phyloP scores from a whole-genome alignment of 2,113 vertebrate genomes.

The Cairina moschata region DNA sequence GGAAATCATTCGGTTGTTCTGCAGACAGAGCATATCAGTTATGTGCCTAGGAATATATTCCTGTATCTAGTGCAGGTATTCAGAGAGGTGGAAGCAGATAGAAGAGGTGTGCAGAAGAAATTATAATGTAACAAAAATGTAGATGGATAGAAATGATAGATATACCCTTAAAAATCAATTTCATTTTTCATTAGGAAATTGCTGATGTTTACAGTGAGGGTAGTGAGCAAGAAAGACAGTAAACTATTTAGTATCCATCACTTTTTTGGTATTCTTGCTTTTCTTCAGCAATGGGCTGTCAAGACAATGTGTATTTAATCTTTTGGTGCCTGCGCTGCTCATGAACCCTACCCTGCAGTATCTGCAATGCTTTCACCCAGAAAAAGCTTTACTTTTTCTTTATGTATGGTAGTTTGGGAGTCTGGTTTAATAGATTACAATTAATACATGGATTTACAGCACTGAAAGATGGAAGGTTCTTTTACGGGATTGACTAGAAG shows the following conservation, averaged over 20 bases:
- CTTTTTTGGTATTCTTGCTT: background rate
- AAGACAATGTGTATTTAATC: background rate
- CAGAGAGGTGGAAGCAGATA: background rate
- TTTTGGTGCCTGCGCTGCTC: background rate
- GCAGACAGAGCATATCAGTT: background rate
- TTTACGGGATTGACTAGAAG: background rate
- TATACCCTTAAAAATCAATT: background rate
- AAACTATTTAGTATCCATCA: background rate
- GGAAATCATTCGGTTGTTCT: background rate
- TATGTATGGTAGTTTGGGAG: background rate
- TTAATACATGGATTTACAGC: background rate
- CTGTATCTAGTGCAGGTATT: background rate
- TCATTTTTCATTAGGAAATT: background rate
- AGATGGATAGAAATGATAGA: background rate
- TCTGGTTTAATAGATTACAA: background rate
- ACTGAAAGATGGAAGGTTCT: background rate
- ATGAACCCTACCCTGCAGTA: background rate
- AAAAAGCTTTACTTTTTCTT: background rate
- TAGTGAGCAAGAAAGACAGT: background rate
- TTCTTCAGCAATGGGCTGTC: background rate
- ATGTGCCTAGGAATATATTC: background rate
- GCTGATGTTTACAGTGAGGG: background rate
- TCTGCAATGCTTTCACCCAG: background rate
- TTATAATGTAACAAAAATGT: background rate
- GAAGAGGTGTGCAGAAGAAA: background rate